A percentile compares a stretch with the other conserved stretches of the same genome.
Evolutionary conservation across 1,140 invertebrate genomes (phyloP).

Genomic region (Chelonus insularis): DNA sequence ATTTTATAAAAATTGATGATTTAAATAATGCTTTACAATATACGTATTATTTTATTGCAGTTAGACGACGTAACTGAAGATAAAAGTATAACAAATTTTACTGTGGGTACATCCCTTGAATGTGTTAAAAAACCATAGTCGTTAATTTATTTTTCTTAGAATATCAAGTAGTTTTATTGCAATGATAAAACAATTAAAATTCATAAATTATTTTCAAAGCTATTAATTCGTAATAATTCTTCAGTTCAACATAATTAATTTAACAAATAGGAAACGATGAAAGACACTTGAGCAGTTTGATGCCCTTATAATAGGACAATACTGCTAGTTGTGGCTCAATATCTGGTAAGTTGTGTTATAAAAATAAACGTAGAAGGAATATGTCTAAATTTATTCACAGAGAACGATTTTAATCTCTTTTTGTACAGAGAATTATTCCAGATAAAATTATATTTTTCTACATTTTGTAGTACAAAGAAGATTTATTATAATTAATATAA

Average conservation of each 20-base stretch:
- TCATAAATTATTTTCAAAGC: background rate
- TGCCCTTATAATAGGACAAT: slow-evolving; percentile 32
- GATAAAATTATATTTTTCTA: slow-evolving; percentile 49
- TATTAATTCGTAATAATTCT: background rate
- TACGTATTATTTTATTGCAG: slow-evolving; percentile 46
- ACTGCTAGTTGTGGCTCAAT: slow-evolving; percentile 57
- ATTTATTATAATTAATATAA: slow-evolving; percentile 7
- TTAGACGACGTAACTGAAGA: slow-evolving; percentile 48
- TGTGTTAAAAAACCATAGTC: slow-evolving; percentile 48
- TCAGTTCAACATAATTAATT: slow-evolving; percentile 10
- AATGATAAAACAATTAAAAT: background rate
- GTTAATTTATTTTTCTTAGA: slow-evolving; percentile 24
- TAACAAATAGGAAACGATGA: background rate
- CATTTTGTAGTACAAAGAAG: slow-evolving; percentile 32
- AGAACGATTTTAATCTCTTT: slow-evolving; percentile 1
- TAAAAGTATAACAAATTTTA: slow-evolving; percentile 52
- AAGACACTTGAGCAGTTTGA: slow-evolving; percentile 17
- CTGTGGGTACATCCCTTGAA: slow-evolving; percentile 44
- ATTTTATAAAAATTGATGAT: background rate
- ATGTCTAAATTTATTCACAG: slow-evolving; percentile 26
- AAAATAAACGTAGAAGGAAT: slow-evolving; percentile 44
- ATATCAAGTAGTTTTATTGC: slow-evolving; percentile 5
- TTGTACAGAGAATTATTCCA: slow-evolving; percentile 16
- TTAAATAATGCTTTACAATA: background rate
- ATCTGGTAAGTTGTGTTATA: slow-evolving; percentile 44